Evolutionary conservation across 2,888 invertebrate genomes (phyloP).

Genomic region (Eugnorisma glareosa): DNA sequence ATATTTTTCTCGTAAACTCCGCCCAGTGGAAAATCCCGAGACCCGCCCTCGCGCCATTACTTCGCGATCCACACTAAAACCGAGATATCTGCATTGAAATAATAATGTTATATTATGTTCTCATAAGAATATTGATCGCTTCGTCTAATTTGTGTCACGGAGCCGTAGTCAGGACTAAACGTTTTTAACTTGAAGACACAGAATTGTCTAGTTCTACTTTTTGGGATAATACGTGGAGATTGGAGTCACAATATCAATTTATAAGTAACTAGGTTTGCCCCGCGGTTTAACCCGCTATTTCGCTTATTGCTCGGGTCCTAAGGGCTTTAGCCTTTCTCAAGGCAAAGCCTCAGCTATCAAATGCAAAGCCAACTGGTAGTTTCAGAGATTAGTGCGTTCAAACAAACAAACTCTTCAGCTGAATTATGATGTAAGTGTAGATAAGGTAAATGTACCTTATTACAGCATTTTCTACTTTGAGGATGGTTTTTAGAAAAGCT

Average conservation of each 20-base stretch:
- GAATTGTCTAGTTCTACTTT: not conserved
- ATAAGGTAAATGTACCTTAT: not conserved
- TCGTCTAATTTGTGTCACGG: conserved; percentile 7
- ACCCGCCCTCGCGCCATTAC: conserved; percentile 85
- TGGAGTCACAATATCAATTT: not conserved
- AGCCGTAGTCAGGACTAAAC: not conserved
- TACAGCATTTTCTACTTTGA: not conserved
- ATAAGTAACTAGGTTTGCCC: not conserved
- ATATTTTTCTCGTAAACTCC: conserved; percentile 86
- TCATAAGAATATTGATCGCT: conserved; percentile 32
- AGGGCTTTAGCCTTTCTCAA: not conserved
- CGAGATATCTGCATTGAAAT: conserved; percentile 53
- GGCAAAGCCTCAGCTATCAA: not conserved
- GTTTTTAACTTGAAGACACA: not conserved
- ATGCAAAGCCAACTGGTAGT: not conserved
- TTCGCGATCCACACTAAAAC: conserved; percentile 65
- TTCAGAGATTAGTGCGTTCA: not conserved
- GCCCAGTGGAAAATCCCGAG: conserved; percentile 83
- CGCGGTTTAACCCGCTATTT: not conserved
- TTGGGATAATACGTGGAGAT: not conserved
- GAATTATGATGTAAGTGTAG: not conserved
- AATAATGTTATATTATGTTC: conserved; percentile 41
- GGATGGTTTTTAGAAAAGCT: not conserved
- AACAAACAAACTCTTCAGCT: not conserved
- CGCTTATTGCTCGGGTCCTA: not conserved